Base-by-base conservation (phyloP, 64 coral and sea anemone species). In the Actinia equina region DNA sequence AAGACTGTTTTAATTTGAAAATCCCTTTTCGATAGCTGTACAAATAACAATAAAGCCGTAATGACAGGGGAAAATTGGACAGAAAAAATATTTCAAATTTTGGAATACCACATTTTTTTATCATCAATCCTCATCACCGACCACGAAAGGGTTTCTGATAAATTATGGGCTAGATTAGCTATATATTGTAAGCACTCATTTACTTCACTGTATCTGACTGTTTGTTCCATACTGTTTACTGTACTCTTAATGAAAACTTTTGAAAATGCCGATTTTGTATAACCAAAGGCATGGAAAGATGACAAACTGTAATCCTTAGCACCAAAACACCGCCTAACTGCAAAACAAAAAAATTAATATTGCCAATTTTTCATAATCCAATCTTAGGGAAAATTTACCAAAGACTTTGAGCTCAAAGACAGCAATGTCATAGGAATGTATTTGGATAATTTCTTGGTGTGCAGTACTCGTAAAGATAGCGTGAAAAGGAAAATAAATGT, bases 191-290 rank as follows among this genome's bases (percentile, higher is more conserved):
- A 26, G 7, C 22, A n/a, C 62, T 19, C 22, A n/a, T 65, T 74
- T 30, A 41, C 23, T 41, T 10, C 9, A 74, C n/a, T 74, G 69
- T 74, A 74, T 74, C 69, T 27, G 12, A 30, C 69, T 74, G 27
- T 74, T 74, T 74, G 69, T 41, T 27, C 6, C 78, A 19, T 49
- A 81, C 5, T 81, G 49, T 81, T 81, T 81, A 81, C 78, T 81
- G 18, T 81, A 20, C 44, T 81, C 43, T 42, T 81, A 81, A 81
- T 81, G 78, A 81, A 79, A 81, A 52, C 78, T 81, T 81, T 81
- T 81, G 78, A 81, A 52, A 81, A 81, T 46, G 43, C 78, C 78
- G 78, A n/a, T 81, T 30, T 26, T 74, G 23, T 37, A 74, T 74
- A 13, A 74, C 26, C 26, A 74, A 74, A 41, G 69, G 26, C 27